Conservation (phyloP, 2,113 vertebrate species). For the Alces alces region DNA sequence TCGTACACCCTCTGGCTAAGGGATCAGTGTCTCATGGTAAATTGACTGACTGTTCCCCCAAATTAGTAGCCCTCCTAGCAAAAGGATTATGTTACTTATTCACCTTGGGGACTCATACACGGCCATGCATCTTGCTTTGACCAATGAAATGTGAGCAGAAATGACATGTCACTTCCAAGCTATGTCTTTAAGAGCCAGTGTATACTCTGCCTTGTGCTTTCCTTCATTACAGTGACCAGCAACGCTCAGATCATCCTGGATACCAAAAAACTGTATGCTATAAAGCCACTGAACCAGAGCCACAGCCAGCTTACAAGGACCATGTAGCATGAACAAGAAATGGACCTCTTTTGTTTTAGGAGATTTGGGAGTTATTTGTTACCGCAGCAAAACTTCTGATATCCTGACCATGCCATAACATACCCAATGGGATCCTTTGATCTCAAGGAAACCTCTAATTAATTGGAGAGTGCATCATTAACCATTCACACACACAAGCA, state of each 20-base stretch:
- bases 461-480: not conserved
- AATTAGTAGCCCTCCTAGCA: not conserved
- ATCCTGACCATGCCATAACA: not conserved
- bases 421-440: not conserved
- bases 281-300: not conserved
- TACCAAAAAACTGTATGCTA: not conserved
- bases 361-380: not conserved
- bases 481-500: not conserved
- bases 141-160: not conserved
- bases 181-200: not conserved
- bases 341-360: not conserved
- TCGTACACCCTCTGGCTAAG: not conserved
- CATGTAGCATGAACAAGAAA: not conserved
- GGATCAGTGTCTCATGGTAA: not conserved
- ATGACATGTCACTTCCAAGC: not conserved
- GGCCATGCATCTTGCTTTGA: not conserved
- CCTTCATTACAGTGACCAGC: not conserved
- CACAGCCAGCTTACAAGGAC: not conserved
- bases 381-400: not conserved
- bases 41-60: not conserved
- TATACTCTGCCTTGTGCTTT: not conserved
- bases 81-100: not conserved
- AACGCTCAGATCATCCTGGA: not conserved
- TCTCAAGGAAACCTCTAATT: not conserved
- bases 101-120: not conserved